Evolutionary conservation across 1,140 invertebrate genomes (phyloP), one percentile per base, ranked within the genome.

Genomic region (Caerostris darwini): DNA sequence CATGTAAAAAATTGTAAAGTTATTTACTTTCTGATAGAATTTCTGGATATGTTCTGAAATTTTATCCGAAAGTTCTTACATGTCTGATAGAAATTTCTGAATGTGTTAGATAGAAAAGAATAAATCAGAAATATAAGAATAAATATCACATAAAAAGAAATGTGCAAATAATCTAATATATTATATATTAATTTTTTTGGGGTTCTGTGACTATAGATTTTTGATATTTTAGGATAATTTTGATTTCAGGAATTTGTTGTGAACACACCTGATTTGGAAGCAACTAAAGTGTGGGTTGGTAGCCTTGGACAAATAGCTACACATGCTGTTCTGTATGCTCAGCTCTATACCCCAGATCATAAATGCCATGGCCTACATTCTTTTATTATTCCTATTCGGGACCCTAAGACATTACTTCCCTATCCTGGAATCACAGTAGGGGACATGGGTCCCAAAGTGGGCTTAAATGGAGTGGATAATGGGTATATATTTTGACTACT

Each of bases 241-340:
- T 77, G 10, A 54, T 90, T 94, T 64, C 96, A 98, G 96, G 97
- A 97, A 96, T 99, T 99, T 96, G 97, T 99, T 34, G 96, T 99
- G 8, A 97, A 99, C 95, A 98, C 99, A 2, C 98, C 99, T 0
- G 98, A 99, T 96, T 98, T 99, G 96, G 97, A 99, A 96, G 98
- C 98, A 58, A 98, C 98, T 71, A 99, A 99, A 97, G 99, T 98
- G 96, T 99, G 99, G 99, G 97, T 98, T 95, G 98, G 98, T 95
- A 98, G 98, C 96, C 96, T 99, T 96, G 98, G 98, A 92, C 97
- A 99, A 97, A 97, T 97, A 53, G 98, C 98, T 91, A 99, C 98
- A 0, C 97, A 99, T 95, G 98, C 98, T 2, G 96, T 99, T 88
- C 97, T 99, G 7, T 99, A 98, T 96, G 99, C 99, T 5, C 98